These are phyloP conservation scores for Phasia obesa DNA, from an alignment of 2,888 invertebrate genomes.

Conservation along the genomic window DNA sequence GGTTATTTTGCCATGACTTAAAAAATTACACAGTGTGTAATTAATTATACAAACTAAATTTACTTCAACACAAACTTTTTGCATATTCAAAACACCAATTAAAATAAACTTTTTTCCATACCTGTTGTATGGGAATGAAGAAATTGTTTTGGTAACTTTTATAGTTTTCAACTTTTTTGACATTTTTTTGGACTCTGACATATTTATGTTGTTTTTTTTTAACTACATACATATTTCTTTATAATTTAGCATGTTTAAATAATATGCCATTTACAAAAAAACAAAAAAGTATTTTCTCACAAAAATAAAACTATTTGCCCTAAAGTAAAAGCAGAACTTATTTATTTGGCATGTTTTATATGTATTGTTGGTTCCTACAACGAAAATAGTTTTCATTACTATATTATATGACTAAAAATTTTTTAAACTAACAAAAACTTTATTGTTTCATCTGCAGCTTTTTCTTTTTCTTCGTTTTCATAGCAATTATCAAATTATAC, in stretches of 20 bases:
- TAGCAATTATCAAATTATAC: conserved; percentile 51
- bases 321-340: conserved; percentile 16
- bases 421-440: conserved; percentile 48
- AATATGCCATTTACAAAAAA: not conserved
- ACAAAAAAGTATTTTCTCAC: no score
- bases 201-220: conserved; percentile 9
- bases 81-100: no score
- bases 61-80: no score
- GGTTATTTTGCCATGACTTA: no score
- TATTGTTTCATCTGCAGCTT: conserved; percentile 18
- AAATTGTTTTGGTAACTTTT: no score
- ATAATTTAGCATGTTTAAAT: not conserved
- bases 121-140: no score
- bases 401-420: conserved; percentile 17
- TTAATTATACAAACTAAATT: no score
- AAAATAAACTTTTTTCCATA: no score
- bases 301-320: conserved; percentile 6
- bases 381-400: not conserved
- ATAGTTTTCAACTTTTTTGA: no score
- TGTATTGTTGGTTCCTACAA: not conserved
- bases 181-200: not conserved
- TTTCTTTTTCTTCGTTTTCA: conserved; percentile 8
- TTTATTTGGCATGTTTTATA: conserved; percentile 34
- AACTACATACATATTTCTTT: not conserved
- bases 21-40: no score